Percentiles rank a stretch among this genome's conserved stretches.
phyloP scores from a whole-genome alignment of 2,888 invertebrate genomes.

The Microctonus hyperodae region DNA sequence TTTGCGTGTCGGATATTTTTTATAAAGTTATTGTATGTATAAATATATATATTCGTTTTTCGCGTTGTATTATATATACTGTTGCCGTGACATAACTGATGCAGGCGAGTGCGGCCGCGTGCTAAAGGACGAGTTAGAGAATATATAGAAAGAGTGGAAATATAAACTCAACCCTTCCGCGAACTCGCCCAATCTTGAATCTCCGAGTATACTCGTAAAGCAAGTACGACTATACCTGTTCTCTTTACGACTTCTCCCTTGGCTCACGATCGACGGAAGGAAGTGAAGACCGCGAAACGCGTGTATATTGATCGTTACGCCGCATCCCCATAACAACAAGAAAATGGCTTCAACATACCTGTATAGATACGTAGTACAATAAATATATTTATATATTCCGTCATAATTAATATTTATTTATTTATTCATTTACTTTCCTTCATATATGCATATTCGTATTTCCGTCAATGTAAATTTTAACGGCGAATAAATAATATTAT shows the following conservation, averaged over 20 bases:
- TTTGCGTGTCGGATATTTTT: conserved; percentile 57
- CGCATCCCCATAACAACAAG: not conserved
- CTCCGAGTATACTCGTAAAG: conserved; percentile 59
- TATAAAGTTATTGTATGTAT: not conserved
- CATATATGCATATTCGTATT: not conserved
- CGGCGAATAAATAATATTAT: conserved; percentile 43
- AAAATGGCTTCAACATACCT: conserved; percentile 7
- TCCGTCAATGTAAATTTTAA: not conserved
- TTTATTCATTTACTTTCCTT: not conserved
- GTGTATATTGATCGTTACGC: conserved; percentile 27
- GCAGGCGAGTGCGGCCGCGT: not conserved
- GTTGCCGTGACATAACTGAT: not conserved
- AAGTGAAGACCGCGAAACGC: conserved; percentile 49
- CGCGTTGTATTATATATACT: too few relatives aligned
- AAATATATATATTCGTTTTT: too few relatives aligned
- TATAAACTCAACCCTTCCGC: conserved; percentile 52
- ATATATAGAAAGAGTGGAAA: conserved; percentile 45
- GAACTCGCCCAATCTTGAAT: conserved; percentile 56
- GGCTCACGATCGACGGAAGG: conserved; percentile 52
- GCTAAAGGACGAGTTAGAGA: not conserved
- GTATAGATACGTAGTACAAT: too few relatives aligned
- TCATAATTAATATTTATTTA: not conserved
- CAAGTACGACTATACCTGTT: conserved; percentile 54
- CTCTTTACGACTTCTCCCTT: conserved; percentile 53
- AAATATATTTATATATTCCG: not conserved